phyloP scores from a whole-genome alignment of 2,113 vertebrate genomes.

The Cromileptes altivelis region DNA sequence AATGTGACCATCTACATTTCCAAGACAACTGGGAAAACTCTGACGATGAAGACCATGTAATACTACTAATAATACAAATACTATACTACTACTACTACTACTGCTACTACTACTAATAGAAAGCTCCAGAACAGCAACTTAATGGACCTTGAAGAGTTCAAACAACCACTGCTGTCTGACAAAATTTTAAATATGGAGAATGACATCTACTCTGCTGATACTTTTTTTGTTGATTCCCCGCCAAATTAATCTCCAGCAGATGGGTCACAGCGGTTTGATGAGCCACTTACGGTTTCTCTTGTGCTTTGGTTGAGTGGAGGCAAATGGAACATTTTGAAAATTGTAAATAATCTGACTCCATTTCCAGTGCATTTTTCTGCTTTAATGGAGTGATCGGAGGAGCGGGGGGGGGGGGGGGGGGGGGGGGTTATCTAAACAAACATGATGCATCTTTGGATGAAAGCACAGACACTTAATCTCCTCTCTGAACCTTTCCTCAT shows the following conservation, averaged over 20 bases:
- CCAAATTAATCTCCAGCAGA: conserved; percentile 19
- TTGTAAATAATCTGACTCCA: conserved; percentile 22
- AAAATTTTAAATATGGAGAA: not conserved
- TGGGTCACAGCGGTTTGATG: conserved; percentile 30
- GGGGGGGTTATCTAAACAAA: not conserved
- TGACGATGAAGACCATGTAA: too few relatives aligned
- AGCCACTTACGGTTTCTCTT: conserved; percentile 10
- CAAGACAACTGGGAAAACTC: not conserved
- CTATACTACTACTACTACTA: too few relatives aligned
- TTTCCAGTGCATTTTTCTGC: not conserved
- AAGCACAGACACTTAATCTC: not conserved
- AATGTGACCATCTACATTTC: not conserved
- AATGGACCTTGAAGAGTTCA: too few relatives aligned
- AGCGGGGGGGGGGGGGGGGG: not conserved
- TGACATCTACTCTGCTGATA: not conserved
- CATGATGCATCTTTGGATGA: not conserved
- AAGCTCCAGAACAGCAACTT: too few relatives aligned
- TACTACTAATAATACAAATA: too few relatives aligned
- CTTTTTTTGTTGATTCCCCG: conserved; percentile 2
- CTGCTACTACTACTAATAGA: too few relatives aligned
- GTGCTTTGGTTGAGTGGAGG: conserved; percentile 3
- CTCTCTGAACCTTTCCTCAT: not conserved
- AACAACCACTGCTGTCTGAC: not conserved
- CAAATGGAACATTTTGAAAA: conserved; percentile 15
- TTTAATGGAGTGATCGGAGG: not conserved